These are phyloP conservation scores for Platichthys stellatus DNA, from an alignment of 2,113 vertebrate genomes.

Conservation along the genomic window DNA sequence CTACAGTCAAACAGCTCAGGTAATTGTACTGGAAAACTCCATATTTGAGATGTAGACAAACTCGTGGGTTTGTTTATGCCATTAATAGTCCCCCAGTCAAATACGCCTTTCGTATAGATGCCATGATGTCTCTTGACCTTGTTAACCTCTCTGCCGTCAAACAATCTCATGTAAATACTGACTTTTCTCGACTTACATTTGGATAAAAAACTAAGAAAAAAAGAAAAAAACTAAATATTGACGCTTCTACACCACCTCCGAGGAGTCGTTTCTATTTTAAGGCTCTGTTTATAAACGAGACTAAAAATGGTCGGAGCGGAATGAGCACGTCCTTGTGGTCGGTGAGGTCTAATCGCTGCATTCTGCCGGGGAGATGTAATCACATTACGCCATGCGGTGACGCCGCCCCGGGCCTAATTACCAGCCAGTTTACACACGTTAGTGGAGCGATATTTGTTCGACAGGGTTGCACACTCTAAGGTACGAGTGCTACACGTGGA, in stretches of 20 bases:
- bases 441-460: constrained; percentile 23
- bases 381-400: constrained; percentile 74
- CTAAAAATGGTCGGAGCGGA: constrained; percentile 55
- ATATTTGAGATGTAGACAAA: no score
- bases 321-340: constrained; percentile 59
- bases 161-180: no score
- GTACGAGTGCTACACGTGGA: not conserved
- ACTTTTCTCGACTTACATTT: not conserved
- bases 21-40: not conserved
- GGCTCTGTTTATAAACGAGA: constrained; percentile 17
- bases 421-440: constrained; percentile 41
- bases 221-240: not conserved
- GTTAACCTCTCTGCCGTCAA: no score
- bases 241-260: not conserved
- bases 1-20: not conserved
- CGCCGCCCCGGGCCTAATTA: constrained; percentile 66
- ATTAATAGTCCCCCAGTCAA: no score
- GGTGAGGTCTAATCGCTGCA: constrained; percentile 72
- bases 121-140: no score
- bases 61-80: no score
- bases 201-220: no score
- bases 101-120: no score
- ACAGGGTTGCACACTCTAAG: constrained; percentile 19
- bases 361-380: constrained; percentile 81
- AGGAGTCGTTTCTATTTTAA: constrained; percentile 30